Conservation (phyloP, 2,113 vertebrate genomes). For the Poeciliopsis prolifica region DNA sequence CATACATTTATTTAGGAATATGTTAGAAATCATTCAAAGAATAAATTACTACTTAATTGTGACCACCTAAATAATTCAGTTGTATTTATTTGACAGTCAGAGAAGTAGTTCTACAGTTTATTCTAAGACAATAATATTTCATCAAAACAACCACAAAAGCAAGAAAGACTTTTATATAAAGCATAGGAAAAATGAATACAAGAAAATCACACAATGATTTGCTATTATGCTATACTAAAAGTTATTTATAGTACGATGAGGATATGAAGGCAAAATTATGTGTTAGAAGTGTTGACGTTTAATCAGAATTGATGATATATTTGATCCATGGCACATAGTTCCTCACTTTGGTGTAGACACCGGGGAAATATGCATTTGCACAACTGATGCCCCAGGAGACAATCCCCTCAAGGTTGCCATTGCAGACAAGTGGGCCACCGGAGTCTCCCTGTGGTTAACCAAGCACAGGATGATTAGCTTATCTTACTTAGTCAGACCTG, state of each 20-base stretch:
- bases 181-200: neutral
- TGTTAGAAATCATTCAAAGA: neutral
- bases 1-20: neutral
- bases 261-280: neutral
- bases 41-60: neutral
- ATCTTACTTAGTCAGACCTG: neutral
- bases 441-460: slow-evolving; percentile 75
- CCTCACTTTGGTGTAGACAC: slow-evolving; percentile 80
- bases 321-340: slow-evolving; percentile 71
- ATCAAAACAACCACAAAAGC: neutral
- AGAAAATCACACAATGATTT: neutral
- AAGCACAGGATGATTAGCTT: slow-evolving; percentile 3
- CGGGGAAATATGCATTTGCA: slow-evolving; percentile 70
- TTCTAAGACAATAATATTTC: neutral
- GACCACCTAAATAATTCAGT: neutral
- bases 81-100: neutral
- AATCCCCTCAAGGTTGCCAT: slow-evolving; percentile 72
- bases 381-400: slow-evolving; percentile 84
- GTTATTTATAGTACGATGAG: neutral
- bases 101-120: neutral
- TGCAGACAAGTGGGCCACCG: slow-evolving; percentile 76
- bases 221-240: too few species aligned
- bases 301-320: slow-evolving; percentile 23
- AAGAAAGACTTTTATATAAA: too few species aligned
- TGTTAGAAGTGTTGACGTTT: neutral